Evolutionary conservation across 2,113 vertebrate species (phyloP), one percentile per base, ranked within the genome.

Genomic region (Lepisosteus osseus): DNA sequence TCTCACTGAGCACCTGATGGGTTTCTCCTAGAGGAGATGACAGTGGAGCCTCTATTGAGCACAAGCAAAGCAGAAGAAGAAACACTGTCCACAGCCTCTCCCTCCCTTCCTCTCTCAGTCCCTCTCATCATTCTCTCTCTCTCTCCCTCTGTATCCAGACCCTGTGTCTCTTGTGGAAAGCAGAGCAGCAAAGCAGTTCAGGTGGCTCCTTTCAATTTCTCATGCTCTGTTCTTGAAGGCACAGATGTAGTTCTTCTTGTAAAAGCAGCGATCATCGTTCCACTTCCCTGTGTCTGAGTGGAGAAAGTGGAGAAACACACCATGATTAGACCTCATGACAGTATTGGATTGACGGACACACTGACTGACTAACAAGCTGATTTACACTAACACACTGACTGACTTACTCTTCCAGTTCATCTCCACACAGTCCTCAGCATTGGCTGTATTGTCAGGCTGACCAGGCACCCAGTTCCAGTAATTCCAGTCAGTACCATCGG

Each of bases 401-500:
- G 12, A 12, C 69, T 71, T 51, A 62, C 69, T 40, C 14, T 61
- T 62, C 69, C 69, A 71, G 69, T 71, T 71, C 56, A 71, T 71
- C 43, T 71, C 69, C 62, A 64, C 69, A 71, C 59, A 71, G 69
- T 71, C 57, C 44, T 71, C 69, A 6, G 0, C n/a, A 15, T 62
- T 17, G n/a, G 42, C 12, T n/a, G 55, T 61, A n/a, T n/a, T 15
- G 57, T 61, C 7, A 3, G 69, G 69, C 69, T 71, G 42, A 3
- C 69, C 69, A 7, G 69, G 69, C 43, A 44, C 42, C 69, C 69
- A 71, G 2, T 3, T 14, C 0, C 51, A 7, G 13, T 57, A 69
- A 41, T 69, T 69, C 68, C 69, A 71, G 4, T 17, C 44, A 4
- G 69, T 62, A 5, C 69, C 69, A 40, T 62, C 69, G 2, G 42